Conservation (phyloP, 2,797 vertebrate species). For the Gobionotothen gibberifrons region DNA sequence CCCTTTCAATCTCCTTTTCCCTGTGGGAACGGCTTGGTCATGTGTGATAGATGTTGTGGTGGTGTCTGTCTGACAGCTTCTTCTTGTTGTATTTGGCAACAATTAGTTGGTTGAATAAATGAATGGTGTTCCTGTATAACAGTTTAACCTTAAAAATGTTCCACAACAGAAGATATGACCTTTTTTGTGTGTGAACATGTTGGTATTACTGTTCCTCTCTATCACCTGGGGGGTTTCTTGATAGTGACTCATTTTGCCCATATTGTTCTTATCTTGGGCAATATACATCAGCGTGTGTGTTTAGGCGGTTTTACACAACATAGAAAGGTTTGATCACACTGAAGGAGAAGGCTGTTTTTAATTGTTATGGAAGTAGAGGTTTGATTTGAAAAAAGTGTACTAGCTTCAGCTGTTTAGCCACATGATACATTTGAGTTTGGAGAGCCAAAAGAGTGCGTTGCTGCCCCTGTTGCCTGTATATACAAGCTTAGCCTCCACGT, state of each 20-base stretch:
- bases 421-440: neutral
- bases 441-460: neutral
- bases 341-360: neutral
- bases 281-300: constrained; percentile 6
- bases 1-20: neutral
- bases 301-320: neutral
- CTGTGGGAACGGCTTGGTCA: neutral
- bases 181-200: constrained; percentile 19
- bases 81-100: constrained; percentile 30
- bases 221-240: constrained; percentile 13
- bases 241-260: constrained; percentile 17
- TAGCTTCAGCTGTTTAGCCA: neutral
- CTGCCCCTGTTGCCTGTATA: constrained; percentile 62
- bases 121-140: constrained; percentile 17
- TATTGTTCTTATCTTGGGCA: neutral
- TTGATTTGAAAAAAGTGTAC: neutral
- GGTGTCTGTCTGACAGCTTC: constrained; percentile 19
- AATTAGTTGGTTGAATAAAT: constrained; percentile 25
- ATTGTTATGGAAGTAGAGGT: neutral
- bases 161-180: constrained; percentile 23
- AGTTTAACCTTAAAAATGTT: constrained; percentile 23
- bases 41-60: constrained; percentile 13
- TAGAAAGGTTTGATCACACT: neutral
- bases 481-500: constrained; percentile 18
- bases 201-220: constrained; percentile 35